These are phyloP conservation scores for Arion vulgaris DNA, from an alignment of 1,140 invertebrate species.

Conservation along the genomic window DNA sequence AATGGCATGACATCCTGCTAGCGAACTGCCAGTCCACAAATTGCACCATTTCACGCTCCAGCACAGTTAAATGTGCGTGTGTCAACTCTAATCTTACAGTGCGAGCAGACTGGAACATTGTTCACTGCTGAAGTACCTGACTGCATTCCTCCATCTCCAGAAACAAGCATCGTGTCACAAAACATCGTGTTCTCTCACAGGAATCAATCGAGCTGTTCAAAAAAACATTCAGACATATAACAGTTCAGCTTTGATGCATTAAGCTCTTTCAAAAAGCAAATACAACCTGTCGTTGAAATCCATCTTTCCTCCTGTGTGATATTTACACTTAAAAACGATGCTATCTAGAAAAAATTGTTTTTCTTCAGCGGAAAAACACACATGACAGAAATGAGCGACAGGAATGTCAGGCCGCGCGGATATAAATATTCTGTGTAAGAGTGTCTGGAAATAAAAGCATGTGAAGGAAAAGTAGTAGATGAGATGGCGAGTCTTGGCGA, in stretches of 20 bases:
- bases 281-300: not conserved
- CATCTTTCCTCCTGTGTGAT: constrained; percentile 6
- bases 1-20: constrained; percentile 22
- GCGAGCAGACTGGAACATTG: not conserved
- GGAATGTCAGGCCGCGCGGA: not conserved
- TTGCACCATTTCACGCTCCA: constrained; percentile 36
- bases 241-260: constrained; percentile 7
- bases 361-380: not conserved
- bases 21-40: constrained; percentile 14
- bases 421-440: not conserved
- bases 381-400: not conserved
- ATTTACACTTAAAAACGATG: constrained; percentile 7
- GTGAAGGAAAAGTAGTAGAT: not conserved
- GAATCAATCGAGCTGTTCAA: constrained; percentile 19
- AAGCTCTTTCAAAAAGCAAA: not conserved
- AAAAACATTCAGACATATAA: not conserved
- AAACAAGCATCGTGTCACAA: constrained; percentile 4
- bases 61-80: constrained; percentile 32
- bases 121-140: not conserved
- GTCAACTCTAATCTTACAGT: constrained; percentile 13
- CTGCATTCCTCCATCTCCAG: constrained; percentile 2
- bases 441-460: not conserved
- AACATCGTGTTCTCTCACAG: not conserved
- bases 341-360: not conserved
- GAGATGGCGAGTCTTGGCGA: not conserved